These are phyloP conservation scores for Callipepla squamata DNA, from an alignment of 2,113 vertebrate genomes.

Conservation along the genomic window DNA sequence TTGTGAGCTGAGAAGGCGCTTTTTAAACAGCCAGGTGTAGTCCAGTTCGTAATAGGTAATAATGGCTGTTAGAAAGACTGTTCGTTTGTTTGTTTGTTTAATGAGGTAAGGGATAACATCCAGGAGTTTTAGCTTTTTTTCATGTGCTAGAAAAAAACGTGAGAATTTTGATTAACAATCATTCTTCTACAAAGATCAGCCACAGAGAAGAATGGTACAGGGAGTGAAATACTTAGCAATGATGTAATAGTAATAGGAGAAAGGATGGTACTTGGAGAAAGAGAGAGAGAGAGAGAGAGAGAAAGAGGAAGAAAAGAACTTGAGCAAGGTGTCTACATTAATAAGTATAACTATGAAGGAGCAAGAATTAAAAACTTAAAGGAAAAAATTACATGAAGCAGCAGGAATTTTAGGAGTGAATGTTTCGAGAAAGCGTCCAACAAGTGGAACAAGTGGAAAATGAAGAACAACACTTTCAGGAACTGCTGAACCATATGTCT, in stretches of 20 bases:
- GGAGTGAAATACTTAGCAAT: neutral
- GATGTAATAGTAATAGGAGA: neutral
- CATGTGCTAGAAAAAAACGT: neutral
- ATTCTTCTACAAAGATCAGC: neutral
- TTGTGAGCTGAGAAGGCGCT: neutral
- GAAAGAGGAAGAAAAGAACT: neutral
- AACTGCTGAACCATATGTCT: neutral
- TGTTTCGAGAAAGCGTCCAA: neutral
- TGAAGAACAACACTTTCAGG: slow-evolving; percentile 16
- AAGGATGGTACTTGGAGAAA: neutral
- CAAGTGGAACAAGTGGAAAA: neutral
- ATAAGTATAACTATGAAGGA: neutral
- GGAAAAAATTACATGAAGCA: neutral
- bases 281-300: neutral
- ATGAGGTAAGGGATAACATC: neutral
- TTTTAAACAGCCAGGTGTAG: neutral
- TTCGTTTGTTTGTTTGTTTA: slow-evolving; percentile 8
- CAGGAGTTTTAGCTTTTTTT: neutral
- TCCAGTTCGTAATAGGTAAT: neutral
- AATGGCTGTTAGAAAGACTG: neutral
- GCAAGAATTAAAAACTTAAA: neutral
- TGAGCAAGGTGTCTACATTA: neutral
- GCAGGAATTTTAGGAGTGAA: neutral
- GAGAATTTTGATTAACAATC: slow-evolving; percentile 24
- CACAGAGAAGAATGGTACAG: neutral